phyloP scores from a whole-genome alignment of 2,888 invertebrate genomes.

The Exocentrus adspersus region DNA sequence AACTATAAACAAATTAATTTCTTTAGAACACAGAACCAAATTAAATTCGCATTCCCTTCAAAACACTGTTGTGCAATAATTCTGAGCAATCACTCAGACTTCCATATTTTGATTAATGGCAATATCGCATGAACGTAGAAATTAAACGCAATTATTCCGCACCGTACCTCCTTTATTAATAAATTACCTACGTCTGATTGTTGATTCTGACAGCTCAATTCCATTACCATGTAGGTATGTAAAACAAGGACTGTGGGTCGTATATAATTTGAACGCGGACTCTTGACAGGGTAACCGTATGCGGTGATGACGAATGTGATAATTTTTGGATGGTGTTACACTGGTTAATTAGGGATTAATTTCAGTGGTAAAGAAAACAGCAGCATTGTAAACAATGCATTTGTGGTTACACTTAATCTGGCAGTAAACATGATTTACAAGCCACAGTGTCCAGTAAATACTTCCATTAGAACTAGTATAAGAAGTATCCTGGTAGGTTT shows the following conservation, averaged over 20 bases:
- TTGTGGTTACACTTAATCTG: background rate
- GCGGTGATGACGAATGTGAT: constrained; percentile 10
- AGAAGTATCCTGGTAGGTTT: too few species aligned
- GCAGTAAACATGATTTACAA: background rate
- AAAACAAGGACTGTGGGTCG: constrained; percentile 1
- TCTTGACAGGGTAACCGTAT: constrained; percentile 3
- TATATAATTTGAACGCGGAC: constrained; percentile 5
- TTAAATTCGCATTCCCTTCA: too few species aligned
- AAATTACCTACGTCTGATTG: constrained; percentile 1
- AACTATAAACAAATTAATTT: too few species aligned
- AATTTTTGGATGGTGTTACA: constrained; percentile 5
- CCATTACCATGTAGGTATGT: background rate
- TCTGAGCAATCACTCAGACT: too few species aligned
- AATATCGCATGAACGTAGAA: constrained; percentile 21
- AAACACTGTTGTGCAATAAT: too few species aligned
- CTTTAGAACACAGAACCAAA: too few species aligned
- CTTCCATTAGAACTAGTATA: too few species aligned
- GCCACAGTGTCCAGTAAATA: background rate
- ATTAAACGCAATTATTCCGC: background rate
- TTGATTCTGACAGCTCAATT: constrained; percentile 3
- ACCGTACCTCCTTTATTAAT: background rate
- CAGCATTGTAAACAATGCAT: background rate
- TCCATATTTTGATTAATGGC: too few species aligned
- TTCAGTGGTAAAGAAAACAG: background rate
- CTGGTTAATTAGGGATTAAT: background rate